Conservation (phyloP, 2,888 invertebrate genomes). For the Meteorus cinctellus region DNA sequence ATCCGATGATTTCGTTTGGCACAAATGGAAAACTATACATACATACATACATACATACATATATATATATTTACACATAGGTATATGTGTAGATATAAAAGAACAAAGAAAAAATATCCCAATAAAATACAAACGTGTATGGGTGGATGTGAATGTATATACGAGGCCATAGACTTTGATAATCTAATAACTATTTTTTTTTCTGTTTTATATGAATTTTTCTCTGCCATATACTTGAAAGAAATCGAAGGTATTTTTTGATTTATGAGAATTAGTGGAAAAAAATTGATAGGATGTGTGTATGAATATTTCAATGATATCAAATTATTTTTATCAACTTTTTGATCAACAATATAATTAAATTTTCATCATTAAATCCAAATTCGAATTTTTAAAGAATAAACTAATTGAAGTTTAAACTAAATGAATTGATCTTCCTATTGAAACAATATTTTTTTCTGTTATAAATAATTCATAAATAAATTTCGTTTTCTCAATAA, state of each 20-base stretch:
- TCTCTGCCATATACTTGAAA: not conserved
- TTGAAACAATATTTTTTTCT: too few relatives aligned
- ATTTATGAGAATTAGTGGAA: too few relatives aligned
- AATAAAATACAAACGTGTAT: not conserved
- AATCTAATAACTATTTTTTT: not conserved
- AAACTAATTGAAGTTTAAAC: too few relatives aligned
- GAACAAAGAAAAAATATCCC: conserved; percentile 6
- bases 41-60: not conserved
- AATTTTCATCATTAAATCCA: too few relatives aligned
- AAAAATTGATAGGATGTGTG: too few relatives aligned
- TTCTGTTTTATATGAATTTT: not conserved
- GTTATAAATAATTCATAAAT: too few relatives aligned
- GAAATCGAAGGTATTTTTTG: not conserved
- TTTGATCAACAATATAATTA: too few relatives aligned
- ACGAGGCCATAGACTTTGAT: not conserved
- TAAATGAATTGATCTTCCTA: too few relatives aligned
- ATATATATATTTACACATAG: not conserved
- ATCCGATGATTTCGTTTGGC: conserved; percentile 66
- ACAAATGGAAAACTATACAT: conserved; percentile 55
- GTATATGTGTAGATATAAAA: not conserved
- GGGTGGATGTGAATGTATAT: not conserved
- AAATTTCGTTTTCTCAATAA: too few relatives aligned
- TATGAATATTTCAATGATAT: too few relatives aligned
- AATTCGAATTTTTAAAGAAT: too few relatives aligned
- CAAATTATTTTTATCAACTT: too few relatives aligned